Evolutionary conservation across 2,113 vertebrate genomes (phyloP).

Genomic region (Poeciliopsis turrubarensis): DNA sequence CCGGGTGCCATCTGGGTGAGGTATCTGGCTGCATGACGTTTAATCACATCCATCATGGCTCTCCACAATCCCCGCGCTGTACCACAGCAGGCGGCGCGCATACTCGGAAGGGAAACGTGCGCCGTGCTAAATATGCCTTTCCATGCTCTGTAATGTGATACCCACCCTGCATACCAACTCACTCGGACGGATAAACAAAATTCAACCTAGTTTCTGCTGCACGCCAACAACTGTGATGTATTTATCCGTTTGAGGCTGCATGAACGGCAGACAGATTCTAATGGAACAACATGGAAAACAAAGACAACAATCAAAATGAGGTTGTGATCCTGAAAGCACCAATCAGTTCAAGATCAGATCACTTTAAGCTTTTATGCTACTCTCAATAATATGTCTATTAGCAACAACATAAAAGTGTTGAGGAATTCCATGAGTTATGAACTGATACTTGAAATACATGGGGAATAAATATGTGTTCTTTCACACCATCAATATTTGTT

Average conservation of each 20-base stretch:
- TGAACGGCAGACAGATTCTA: no score
- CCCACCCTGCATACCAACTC: not conserved
- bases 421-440: no score
- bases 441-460: no score
- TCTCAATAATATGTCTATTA: no score
- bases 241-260: not conserved
- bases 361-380: no score
- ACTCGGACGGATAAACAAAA: not conserved
- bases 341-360: no score
- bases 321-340: no score
- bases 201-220: not conserved
- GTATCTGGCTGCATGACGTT: constrained; percentile 18
- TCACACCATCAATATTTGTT: no score
- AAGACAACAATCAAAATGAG: no score
- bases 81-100: not conserved
- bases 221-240: not conserved
- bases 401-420: no score
- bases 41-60: constrained; percentile 34
- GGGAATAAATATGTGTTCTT: no score
- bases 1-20: constrained; percentile 45
- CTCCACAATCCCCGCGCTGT: constrained; percentile 3
- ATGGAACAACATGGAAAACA: no score
- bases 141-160: not conserved
- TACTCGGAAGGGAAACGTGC: not conserved
- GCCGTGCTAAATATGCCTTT: not conserved